Conservation (phyloP, 2,888 invertebrate genomes). For the Argyra leucocephala region DNA sequence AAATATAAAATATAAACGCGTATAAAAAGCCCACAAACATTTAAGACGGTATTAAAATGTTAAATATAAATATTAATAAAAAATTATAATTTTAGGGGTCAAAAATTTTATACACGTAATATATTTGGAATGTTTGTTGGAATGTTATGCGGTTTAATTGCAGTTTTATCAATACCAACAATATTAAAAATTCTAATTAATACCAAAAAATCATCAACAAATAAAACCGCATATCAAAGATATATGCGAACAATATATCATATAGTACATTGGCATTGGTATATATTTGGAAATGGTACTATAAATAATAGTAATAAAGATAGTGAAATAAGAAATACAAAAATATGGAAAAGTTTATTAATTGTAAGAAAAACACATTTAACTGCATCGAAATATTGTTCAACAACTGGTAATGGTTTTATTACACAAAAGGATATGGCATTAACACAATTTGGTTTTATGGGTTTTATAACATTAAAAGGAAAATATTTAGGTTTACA, state of each 20-base stretch:
- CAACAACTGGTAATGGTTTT: constrained; percentile 45
- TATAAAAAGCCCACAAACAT: too few relatives aligned
- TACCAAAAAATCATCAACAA: constrained; percentile 60
- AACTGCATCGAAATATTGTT: constrained; percentile 49
- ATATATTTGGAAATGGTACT: constrained; percentile 24
- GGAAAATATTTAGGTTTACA: constrained; percentile 57
- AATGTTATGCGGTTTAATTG: constrained; percentile 66
- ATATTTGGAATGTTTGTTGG: constrained; percentile 59
- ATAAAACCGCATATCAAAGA: constrained; percentile 59
- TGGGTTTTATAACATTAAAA: constrained; percentile 61
- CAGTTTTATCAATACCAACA: constrained; percentile 64
- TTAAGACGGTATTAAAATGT: neutral
- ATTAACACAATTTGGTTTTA: constrained; percentile 77
- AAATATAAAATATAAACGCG: too few relatives aligned
- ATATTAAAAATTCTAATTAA: constrained; percentile 61
- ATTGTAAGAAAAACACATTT: constrained; percentile 59
- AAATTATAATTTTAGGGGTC: constrained; percentile 50
- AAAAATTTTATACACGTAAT: constrained; percentile 60
- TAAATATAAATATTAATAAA: neutral
- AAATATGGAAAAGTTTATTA: constrained; percentile 59
- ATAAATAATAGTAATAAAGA: constrained; percentile 44
- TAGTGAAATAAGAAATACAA: constrained; percentile 49
- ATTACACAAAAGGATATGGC: constrained; percentile 78
- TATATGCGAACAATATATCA: constrained; percentile 73
- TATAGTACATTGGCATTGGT: constrained; percentile 63